A percentile compares a stretch with the other conserved stretches of the same genome.
Evolutionary conservation across 1,140 invertebrate genomes (phyloP).

Genomic region (Diabrotica undecimpunctata): DNA sequence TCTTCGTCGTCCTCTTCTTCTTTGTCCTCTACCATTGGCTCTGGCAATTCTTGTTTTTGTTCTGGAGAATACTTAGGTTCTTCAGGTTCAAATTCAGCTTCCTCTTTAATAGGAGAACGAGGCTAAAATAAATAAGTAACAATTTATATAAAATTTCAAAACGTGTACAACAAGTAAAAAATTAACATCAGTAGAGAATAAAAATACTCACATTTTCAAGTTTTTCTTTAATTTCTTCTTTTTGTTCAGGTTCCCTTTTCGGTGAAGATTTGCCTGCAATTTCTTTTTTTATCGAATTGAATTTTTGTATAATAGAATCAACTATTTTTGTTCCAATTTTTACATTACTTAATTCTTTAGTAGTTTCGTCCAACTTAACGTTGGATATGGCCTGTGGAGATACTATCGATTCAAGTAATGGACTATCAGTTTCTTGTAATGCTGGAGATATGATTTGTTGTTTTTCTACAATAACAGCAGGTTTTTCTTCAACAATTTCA

Average conservation of each 20-base stretch:
- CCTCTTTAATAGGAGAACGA: slow-evolving; percentile 9
- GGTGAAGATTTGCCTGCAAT: slow-evolving; percentile 27
- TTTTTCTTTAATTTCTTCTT: slow-evolving; percentile 22
- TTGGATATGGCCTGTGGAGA: slow-evolving; percentile 33
- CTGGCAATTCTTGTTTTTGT: no score
- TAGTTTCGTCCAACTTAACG: slow-evolving; percentile 49
- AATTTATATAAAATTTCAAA: no score
- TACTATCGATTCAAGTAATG: slow-evolving; percentile 42
- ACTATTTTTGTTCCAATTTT: slow-evolving; percentile 44
- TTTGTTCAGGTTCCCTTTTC: slow-evolving; percentile 21
- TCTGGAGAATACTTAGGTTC: no score
- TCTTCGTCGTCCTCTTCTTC: slow-evolving; percentile 6
- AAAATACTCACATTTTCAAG: neutral
- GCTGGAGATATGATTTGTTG: slow-evolving; percentile 43
- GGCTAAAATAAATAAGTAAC: no score
- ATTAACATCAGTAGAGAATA: neutral
- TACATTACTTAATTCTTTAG: slow-evolving; percentile 40
- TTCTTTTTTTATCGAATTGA: slow-evolving; percentile 42
- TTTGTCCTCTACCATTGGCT: neutral
- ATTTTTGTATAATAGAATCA: slow-evolving; percentile 44
- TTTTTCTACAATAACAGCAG: neutral
- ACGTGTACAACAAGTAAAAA: no score
- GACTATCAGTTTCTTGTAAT: slow-evolving; percentile 45
- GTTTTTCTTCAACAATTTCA: neutral
- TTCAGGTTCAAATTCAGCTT: slow-evolving; percentile 12